A percentile compares a stretch with the other conserved stretches of the same genome.
These are phyloP conservation scores for Cryptoblepharus egeriae DNA, from an alignment of 2,797 vertebrate species.

Conservation along the genomic window DNA sequence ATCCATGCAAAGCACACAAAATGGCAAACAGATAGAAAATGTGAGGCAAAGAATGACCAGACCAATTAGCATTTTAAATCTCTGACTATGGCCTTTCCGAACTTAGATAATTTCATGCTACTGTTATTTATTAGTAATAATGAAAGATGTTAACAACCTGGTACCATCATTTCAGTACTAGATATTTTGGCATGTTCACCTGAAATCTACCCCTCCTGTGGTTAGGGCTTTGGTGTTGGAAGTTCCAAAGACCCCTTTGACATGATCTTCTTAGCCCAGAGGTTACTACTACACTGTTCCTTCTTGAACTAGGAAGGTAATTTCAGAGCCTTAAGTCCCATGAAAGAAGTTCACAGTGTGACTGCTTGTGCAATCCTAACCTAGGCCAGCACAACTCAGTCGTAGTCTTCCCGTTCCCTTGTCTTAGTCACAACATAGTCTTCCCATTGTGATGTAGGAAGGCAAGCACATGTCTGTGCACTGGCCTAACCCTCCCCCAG, in stretches of 20 bases:
- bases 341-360: neutral
- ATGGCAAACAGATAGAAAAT: constrained; percentile 61
- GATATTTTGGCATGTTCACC: neutral
- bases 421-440: no score
- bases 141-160: neutral
- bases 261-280: no score
- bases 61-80: constrained; percentile 40
- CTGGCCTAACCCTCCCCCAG: no score
- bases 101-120: neutral
- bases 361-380: no score
- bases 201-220: neutral
- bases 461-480: no score
- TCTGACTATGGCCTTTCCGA: constrained; percentile 44
- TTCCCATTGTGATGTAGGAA: no score
- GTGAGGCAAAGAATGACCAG: constrained; percentile 52
- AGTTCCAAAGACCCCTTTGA: no score
- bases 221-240: no score
- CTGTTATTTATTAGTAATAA: neutral
- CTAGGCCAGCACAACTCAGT: no score
- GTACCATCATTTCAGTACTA: neutral
- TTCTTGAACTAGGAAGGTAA: neutral
- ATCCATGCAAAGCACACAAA: constrained; percentile 44
- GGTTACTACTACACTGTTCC: neutral
- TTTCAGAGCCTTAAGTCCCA: neutral
- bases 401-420: no score